These are phyloP conservation scores for Apocheima hispidaria DNA, from an alignment of 2,888 invertebrate genomes.

Conservation along the genomic window DNA sequence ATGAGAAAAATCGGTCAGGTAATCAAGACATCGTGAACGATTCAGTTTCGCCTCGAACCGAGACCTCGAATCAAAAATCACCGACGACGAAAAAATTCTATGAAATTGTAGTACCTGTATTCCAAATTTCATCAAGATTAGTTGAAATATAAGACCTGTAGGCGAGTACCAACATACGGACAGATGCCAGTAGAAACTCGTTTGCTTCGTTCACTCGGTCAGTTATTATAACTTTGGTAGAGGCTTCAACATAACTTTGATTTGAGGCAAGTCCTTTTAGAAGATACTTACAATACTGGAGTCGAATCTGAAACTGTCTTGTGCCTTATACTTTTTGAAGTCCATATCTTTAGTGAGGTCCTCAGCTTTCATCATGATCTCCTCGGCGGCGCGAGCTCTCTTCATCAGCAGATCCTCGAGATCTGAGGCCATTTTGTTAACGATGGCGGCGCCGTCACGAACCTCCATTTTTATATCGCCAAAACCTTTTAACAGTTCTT, in stretches of 20 bases:
- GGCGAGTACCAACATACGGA: no score
- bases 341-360: slow-evolving; percentile 55
- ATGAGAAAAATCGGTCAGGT: no score
- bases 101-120: no score
- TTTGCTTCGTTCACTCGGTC: no score
- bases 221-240: no score
- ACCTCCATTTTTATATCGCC: slow-evolving; percentile 61
- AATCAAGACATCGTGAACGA: no score
- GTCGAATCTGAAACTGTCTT: slow-evolving; percentile 61
- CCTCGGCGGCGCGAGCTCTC: slow-evolving; percentile 67
- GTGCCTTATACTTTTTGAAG: slow-evolving; percentile 46
- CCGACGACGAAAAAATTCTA: no score
- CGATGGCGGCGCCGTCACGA: slow-evolving; percentile 71
- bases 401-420: slow-evolving; percentile 65
- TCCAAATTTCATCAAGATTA: no score
- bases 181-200: no score
- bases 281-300: slow-evolving; percentile 68
- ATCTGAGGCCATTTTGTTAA: slow-evolving; percentile 63
- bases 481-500: slow-evolving; percentile 65
- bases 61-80: no score
- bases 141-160: no score
- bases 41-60: no score
- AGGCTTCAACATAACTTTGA: not conserved
- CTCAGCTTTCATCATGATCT: slow-evolving; percentile 73
- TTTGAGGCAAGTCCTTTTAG: not conserved